Evolutionary conservation across 2,113 vertebrate species (phyloP).

Genomic region (Copsychus sechellarum): DNA sequence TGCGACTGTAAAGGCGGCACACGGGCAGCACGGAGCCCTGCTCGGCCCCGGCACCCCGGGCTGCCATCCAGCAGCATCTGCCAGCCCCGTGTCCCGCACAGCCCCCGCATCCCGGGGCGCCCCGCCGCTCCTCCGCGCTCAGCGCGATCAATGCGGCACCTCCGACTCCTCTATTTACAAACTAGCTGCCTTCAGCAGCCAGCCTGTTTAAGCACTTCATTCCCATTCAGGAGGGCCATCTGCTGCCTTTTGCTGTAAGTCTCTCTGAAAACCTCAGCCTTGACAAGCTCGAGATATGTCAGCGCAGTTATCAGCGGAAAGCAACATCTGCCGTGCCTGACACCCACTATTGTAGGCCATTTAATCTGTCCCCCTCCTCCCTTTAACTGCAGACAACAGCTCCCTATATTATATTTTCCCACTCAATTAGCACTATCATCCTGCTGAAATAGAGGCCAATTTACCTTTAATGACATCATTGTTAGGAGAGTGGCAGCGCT

Average conservation of each 20-base stretch:
- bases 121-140: slow-evolving; percentile 67
- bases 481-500: slow-evolving; percentile 95
- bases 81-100: neutral
- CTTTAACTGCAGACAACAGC: slow-evolving; percentile 93
- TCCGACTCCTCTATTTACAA: slow-evolving; percentile 84
- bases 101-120: slow-evolving; percentile 36
- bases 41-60: neutral
- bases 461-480: slow-evolving; percentile 99
- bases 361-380: slow-evolving; percentile 97
- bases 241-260: slow-evolving; percentile 87
- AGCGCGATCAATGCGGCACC: slow-evolving; percentile 81
- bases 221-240: slow-evolving; percentile 88
- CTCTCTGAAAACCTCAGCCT: slow-evolving; percentile 86
- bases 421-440: slow-evolving; percentile 99
- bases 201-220: slow-evolving; percentile 88
- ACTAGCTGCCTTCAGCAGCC: slow-evolving; percentile 78
- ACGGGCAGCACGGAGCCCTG: neutral
- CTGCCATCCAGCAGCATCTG: slow-evolving; percentile 26
- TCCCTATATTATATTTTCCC: slow-evolving; percentile 99
- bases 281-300: slow-evolving; percentile 98
- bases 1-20: neutral
- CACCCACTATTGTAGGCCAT: slow-evolving; percentile 95
- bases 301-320: slow-evolving; percentile 92
- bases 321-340: slow-evolving; percentile 98
- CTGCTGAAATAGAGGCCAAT: slow-evolving; percentile 99